Evolutionary conservation across 1,140 invertebrate genomes (phyloP).

Genomic region (Bombus impatiens): DNA sequence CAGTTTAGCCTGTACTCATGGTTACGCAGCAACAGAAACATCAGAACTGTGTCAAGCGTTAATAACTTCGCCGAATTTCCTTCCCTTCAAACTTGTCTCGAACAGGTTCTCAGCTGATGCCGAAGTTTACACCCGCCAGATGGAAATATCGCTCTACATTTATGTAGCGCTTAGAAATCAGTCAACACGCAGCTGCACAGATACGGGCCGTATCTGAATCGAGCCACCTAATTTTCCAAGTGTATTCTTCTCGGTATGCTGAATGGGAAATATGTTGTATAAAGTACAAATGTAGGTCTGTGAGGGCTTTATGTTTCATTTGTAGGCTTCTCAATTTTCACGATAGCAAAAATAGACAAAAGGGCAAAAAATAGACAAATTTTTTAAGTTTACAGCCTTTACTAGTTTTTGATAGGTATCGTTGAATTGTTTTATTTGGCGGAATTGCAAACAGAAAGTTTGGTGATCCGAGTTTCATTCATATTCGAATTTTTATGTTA

Average conservation of each 20-base stretch:
- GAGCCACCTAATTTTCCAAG: background rate
- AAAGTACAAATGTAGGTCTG: background rate
- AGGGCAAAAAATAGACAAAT: too few relatives aligned
- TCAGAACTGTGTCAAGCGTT: conserved; percentile 53
- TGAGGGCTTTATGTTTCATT: background rate
- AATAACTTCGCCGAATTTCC: conserved; percentile 49
- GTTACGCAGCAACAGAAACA: conserved; percentile 52
- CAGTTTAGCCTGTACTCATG: conserved; percentile 20
- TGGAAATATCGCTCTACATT: conserved; percentile 37
- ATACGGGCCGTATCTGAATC: background rate
- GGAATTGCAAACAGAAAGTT: too few relatives aligned
- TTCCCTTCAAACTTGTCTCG: conserved; percentile 39
- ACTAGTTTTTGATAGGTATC: too few relatives aligned
- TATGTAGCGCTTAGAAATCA: background rate
- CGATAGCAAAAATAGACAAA: background rate
- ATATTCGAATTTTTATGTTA: too few relatives aligned
- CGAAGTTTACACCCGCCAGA: conserved; percentile 32
- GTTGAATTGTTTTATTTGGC: too few relatives aligned
- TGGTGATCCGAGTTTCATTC: too few relatives aligned
- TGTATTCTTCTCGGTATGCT: background rate
- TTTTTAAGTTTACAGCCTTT: too few relatives aligned
- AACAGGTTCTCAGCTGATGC: conserved; percentile 27
- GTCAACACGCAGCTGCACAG: background rate
- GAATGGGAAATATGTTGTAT: background rate
- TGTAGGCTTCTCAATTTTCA: background rate